phyloP scores from a whole-genome alignment of 2,888 invertebrate species.

The Phalera bucephala region DNA sequence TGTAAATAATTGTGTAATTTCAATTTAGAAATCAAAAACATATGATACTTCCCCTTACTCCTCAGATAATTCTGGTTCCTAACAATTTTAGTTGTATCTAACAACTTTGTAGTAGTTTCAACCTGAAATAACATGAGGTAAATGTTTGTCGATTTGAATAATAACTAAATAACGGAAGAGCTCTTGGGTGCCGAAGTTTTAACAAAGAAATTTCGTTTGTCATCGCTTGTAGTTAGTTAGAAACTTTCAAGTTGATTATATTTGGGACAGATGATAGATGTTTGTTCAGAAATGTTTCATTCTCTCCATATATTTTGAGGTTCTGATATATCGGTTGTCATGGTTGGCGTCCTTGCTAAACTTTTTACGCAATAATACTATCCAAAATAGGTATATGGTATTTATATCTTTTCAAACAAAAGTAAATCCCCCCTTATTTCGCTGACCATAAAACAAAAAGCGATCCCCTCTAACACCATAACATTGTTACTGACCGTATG shows the following conservation, averaged over 20 bases:
- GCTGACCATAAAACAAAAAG: constrained; percentile 22
- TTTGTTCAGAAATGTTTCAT: too few relatives aligned
- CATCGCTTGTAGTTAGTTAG: neutral
- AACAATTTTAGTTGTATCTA: constrained; percentile 16
- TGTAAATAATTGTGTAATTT: too few relatives aligned
- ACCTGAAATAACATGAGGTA: neutral
- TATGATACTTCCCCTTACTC: too few relatives aligned
- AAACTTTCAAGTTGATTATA: neutral
- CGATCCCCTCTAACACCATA: constrained; percentile 10
- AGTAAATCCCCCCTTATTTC: too few relatives aligned
- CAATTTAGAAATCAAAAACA: too few relatives aligned
- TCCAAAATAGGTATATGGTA: too few relatives aligned
- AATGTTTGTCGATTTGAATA: neutral
- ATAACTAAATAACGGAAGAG: neutral
- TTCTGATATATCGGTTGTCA: too few relatives aligned
- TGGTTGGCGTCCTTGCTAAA: too few relatives aligned
- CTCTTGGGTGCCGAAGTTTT: neutral
- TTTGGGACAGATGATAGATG: neutral
- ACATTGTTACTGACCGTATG: constrained; percentile 27
- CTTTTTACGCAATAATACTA: too few relatives aligned
- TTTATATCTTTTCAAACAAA: too few relatives aligned
- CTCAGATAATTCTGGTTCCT: too few relatives aligned
- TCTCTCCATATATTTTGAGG: too few relatives aligned
- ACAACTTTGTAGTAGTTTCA: neutral
- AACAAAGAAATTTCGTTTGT: constrained; percentile 1